Conservation (phyloP, 1,140 invertebrate species). For the Ephestia elutella region DNA sequence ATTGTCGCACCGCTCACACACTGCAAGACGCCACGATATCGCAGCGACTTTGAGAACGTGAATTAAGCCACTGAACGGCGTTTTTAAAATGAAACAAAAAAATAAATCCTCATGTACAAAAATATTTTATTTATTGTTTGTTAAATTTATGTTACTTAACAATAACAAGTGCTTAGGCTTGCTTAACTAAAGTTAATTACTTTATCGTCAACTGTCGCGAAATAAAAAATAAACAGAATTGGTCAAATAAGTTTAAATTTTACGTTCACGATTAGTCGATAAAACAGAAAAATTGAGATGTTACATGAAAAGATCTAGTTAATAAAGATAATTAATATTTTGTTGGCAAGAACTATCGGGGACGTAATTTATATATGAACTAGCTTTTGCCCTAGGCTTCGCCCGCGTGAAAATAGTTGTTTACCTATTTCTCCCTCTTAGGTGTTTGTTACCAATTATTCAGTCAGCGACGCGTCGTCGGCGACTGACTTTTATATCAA, state of each 20-base stretch:
- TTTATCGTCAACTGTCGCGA: constrained; percentile 11
- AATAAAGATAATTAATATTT: constrained; percentile 4
- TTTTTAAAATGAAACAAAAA: constrained; percentile 25
- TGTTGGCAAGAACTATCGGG: constrained; percentile 5
- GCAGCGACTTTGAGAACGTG: too few species aligned
- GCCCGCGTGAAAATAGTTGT: too few species aligned
- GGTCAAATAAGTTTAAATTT: constrained; percentile 4
- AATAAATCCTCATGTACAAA: constrained; percentile 51
- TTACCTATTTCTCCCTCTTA: too few species aligned
- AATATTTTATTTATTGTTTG: constrained; percentile 62
- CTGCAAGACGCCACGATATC: too few species aligned
- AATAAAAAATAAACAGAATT: neutral
- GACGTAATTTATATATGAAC: neutral
- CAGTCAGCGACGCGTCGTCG: too few species aligned
- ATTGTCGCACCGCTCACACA: too few species aligned
- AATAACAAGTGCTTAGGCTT: constrained; percentile 48
- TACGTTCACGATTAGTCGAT: neutral
- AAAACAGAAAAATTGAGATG: neutral
- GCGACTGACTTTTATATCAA: too few species aligned
- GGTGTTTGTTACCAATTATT: too few species aligned
- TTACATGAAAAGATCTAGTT: neutral
- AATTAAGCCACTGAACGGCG: too few species aligned
- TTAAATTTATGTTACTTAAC: constrained; percentile 54
- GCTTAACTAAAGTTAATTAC: constrained; percentile 26
- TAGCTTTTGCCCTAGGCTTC: too few species aligned